phyloP scores from a whole-genome alignment of 2,797 vertebrate genomes.

The Poecilia wingei region DNA sequence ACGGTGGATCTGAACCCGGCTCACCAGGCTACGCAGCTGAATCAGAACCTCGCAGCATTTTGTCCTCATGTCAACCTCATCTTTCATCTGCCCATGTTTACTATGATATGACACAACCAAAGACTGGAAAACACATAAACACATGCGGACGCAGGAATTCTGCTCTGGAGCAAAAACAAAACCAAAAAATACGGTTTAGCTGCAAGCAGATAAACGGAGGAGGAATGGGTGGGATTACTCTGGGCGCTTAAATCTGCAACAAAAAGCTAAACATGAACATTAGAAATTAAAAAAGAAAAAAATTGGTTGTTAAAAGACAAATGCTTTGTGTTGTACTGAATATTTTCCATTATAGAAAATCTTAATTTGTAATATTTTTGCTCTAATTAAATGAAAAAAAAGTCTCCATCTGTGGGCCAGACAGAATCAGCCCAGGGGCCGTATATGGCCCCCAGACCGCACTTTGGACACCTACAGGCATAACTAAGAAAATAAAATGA shows the following conservation, averaged over 20 bases:
- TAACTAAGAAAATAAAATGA: not conserved
- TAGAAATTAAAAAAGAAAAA: not conserved
- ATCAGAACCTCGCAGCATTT: slow-evolving; percentile 21
- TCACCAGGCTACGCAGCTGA: slow-evolving; percentile 32
- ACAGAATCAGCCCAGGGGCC: no score
- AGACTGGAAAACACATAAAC: slow-evolving; percentile 10
- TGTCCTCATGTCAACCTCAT: not conserved
- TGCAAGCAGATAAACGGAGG: not conserved
- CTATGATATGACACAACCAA: slow-evolving; percentile 4
- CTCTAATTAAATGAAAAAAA: no score
- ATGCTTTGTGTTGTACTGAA: no score
- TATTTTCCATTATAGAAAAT: no score
- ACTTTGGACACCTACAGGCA: not conserved
- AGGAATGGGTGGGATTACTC: not conserved
- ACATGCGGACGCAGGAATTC: not conserved
- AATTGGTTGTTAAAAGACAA: not conserved
- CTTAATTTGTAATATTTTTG: no score
- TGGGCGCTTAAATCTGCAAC: not conserved
- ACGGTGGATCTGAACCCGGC: slow-evolving; percentile 33
- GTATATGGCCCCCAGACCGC: no score
- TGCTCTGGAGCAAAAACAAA: not conserved
- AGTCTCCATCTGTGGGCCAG: no score
- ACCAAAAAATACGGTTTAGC: not conserved
- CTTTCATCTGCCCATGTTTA: slow-evolving; percentile 10
- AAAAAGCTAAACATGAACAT: not conserved